Conservation (phyloP, 2,113 vertebrate species). For the Sphyrna mokarran region DNA sequence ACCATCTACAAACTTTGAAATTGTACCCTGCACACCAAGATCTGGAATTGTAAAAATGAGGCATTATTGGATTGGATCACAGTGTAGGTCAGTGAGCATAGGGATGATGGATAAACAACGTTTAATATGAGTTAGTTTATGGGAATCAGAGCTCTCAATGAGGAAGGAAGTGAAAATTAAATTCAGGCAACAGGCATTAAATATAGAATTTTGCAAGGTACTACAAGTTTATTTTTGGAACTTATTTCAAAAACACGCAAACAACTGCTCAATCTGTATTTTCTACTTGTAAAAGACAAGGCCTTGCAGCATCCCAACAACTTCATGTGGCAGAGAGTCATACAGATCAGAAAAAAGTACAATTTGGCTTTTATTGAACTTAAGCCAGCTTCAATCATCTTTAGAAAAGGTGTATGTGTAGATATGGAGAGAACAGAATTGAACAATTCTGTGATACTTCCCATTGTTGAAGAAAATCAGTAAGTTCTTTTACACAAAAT, state of each 20-base stretch:
- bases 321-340: background rate
- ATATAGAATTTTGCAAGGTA: background rate
- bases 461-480: background rate
- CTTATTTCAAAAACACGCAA: background rate
- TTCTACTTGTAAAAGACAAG: background rate
- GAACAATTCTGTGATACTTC: background rate
- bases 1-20: too few relatives aligned
- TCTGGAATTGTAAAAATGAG: background rate
- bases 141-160: background rate
- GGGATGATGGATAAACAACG: background rate
- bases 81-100: background rate
- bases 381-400: background rate
- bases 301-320: too few relatives aligned
- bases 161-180: background rate
- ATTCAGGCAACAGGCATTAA: background rate
- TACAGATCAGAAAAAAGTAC: background rate
- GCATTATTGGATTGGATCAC: background rate
- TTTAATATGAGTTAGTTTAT: background rate
- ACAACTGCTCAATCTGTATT: background rate
- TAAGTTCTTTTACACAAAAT: too few relatives aligned
- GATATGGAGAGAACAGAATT: background rate
- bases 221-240: background rate
- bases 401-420: background rate
- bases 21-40: too few relatives aligned
- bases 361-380: background rate